Conservation (phyloP, 2,113 vertebrate species). For the Muscicapa adusta region DNA sequence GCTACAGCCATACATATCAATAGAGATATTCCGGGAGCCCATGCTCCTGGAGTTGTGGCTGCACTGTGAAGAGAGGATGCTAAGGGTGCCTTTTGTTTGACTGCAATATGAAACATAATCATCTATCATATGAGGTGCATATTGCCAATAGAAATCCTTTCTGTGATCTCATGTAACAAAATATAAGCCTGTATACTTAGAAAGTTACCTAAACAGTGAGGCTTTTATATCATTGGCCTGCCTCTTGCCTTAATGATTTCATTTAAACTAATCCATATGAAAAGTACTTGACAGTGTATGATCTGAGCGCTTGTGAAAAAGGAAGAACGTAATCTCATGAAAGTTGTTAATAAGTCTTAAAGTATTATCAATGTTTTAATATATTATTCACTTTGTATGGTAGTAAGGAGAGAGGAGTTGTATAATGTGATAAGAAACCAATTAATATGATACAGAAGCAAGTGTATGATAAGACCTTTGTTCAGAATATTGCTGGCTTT, state of each 20-base stretch:
- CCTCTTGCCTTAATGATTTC: constrained; percentile 32
- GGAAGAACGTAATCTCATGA: constrained; percentile 40
- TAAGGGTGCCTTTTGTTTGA: not conserved
- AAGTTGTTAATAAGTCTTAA: constrained; percentile 62
- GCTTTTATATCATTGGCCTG: not conserved
- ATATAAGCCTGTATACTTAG: not conserved
- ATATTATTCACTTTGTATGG: constrained; percentile 24
- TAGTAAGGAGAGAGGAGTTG: constrained; percentile 33
- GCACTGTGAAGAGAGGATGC: not conserved
- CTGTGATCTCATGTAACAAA: not conserved
- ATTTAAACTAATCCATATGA: constrained; percentile 51
- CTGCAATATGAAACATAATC: not conserved
- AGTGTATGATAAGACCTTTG: constrained; percentile 61
- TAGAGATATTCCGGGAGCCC: not conserved
- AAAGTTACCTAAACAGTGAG: not conserved
- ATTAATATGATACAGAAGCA: constrained; percentile 56
- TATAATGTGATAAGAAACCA: constrained; percentile 68
- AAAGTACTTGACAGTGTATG: constrained; percentile 15
- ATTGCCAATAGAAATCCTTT: not conserved
- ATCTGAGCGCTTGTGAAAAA: constrained; percentile 22
- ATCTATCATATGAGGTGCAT: not conserved
- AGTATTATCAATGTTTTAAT: constrained; percentile 54
- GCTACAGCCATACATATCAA: not conserved
- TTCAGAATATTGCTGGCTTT: constrained; percentile 48
- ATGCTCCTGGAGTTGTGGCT: not conserved